Conservation (phyloP, 2,797 vertebrate species). For the Neopelma chrysocephalum region DNA sequence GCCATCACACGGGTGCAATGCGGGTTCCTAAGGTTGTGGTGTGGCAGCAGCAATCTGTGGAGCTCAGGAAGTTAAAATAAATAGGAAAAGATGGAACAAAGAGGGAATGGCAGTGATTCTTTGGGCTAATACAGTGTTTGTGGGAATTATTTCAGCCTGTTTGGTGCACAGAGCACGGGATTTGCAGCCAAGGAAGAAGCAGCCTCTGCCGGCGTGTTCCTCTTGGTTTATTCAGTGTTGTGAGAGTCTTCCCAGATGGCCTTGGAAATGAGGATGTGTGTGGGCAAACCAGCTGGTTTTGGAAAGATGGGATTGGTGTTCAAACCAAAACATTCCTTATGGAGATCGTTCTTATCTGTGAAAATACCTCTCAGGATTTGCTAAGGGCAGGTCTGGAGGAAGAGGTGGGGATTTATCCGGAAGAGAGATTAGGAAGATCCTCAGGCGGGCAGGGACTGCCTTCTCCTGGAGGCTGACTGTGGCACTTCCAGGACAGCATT, state of each 20-base stretch:
- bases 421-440: not conserved
- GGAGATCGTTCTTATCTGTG: not conserved
- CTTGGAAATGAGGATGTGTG: not conserved
- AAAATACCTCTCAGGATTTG: not conserved
- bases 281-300: not conserved
- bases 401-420: not conserved
- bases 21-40: not conserved
- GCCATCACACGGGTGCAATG: not conserved
- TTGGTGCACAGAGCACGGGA: not conserved
- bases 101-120: not conserved
- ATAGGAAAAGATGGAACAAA: not conserved
- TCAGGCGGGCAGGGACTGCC: not conserved
- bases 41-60: not conserved
- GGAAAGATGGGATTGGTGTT: not conserved
- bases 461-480: not conserved
- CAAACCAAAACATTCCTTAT: too few species aligned
- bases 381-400: not conserved
- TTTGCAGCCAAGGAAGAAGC: not conserved
- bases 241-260: not conserved
- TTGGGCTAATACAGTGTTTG: not conserved
- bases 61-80: not conserved
- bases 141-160: not conserved
- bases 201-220: not conserved
- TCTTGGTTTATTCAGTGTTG: accelerated
- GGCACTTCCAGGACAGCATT: not conserved